Conservation (phyloP, 1,140 invertebrate species). For the Scaptomyza graminum region DNA sequence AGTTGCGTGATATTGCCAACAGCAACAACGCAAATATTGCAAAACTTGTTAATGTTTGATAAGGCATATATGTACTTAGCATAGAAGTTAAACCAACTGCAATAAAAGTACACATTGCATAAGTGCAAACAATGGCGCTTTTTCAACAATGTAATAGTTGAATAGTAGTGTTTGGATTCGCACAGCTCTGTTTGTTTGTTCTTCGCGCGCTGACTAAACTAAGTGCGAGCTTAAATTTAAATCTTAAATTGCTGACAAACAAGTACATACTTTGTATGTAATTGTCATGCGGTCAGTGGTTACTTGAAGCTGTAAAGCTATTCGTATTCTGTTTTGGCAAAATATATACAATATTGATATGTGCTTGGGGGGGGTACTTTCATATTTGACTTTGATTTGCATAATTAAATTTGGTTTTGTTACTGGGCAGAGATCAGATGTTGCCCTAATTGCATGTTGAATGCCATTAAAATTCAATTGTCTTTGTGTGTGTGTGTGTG, state of each 20-base stretch:
- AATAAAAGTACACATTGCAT: constrained; percentile 59
- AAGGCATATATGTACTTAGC: constrained; percentile 53
- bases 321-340: background rate
- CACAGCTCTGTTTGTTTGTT: background rate
- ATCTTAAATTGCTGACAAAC: background rate
- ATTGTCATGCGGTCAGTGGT: background rate
- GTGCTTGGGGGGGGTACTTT: constrained; percentile 19
- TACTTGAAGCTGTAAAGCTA: background rate
- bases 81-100: constrained; percentile 60
- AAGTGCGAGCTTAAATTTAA: background rate
- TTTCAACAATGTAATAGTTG: background rate
- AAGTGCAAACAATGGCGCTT: constrained; percentile 13
- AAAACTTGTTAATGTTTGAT: constrained; percentile 76
- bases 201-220: background rate
- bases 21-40: constrained; percentile 50
- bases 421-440: constrained; percentile 8
- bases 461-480: constrained; percentile 46
- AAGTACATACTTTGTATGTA: background rate
- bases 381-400: constrained; percentile 37
- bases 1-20: constrained; percentile 25
- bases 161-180: background rate
- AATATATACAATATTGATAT: constrained; percentile 22
- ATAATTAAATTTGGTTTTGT: constrained; percentile 45
- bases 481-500: background rate
- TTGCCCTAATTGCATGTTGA: constrained; percentile 36